Evolutionary conservation across 2,797 vertebrate genomes (phyloP).

Genomic region (Ctenochaetus hawaiiensis): DNA sequence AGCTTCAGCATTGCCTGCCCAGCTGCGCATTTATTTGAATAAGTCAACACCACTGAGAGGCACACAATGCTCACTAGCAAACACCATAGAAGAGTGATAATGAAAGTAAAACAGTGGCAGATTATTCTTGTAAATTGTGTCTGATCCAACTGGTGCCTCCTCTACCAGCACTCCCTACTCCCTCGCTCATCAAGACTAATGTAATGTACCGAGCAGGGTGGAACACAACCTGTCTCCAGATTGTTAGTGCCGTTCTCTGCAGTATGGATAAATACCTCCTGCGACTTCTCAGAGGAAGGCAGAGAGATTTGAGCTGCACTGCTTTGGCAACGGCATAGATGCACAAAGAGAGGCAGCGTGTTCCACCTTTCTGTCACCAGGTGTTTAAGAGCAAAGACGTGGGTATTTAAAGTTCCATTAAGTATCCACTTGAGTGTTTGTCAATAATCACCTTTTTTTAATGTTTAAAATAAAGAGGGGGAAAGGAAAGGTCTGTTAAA

Average conservation of each 20-base stretch:
- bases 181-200: conserved; percentile 51
- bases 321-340: conserved; percentile 21
- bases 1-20: conserved; percentile 48
- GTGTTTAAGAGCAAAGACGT: conserved; percentile 16
- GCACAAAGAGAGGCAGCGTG: conserved; percentile 25
- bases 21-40: conserved; percentile 74
- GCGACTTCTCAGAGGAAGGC: conserved; percentile 23
- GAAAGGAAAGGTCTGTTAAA: no score
- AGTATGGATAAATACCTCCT: conserved; percentile 48
- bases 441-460: background rate
- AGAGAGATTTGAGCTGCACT: conserved; percentile 5
- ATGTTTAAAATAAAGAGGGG: no score
- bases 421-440: background rate
- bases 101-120: conserved; percentile 73
- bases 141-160: conserved; percentile 55
- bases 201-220: conserved; percentile 55
- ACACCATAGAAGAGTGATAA: conserved; percentile 64
- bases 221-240: conserved; percentile 46
- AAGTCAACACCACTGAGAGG: conserved; percentile 58
- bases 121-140: conserved; percentile 75
- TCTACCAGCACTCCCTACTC: conserved; percentile 33
- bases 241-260: conserved; percentile 34
- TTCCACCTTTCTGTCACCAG: conserved; percentile 45
- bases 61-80: conserved; percentile 62
- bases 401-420: conserved; percentile 19